Percentiles rank a stretch among this genome's conserved stretches.
Evolutionary conservation across 2,888 invertebrate genomes (phyloP).

Genomic region (Craniophora ligustri): DNA sequence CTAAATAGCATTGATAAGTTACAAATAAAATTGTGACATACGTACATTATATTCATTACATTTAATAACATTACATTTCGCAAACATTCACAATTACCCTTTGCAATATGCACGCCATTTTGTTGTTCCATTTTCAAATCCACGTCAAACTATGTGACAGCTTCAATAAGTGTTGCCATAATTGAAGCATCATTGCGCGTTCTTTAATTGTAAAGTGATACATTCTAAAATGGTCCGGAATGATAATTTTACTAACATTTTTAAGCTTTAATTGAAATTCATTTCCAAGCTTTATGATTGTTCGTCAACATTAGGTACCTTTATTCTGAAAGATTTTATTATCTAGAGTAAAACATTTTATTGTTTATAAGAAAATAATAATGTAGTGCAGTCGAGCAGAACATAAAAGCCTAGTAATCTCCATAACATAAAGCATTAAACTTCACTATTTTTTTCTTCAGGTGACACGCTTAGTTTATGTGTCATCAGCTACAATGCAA

Average conservation of each 20-base stretch:
- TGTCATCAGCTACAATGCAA: not conserved
- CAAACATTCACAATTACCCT: slow-evolving; percentile 19
- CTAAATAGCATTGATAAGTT: slow-evolving; percentile 38
- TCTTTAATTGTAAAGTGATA: not conserved
- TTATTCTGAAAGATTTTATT: slow-evolving; percentile 13
- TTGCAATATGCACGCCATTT: not conserved
- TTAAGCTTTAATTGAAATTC: not conserved
- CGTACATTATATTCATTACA: slow-evolving; percentile 13
- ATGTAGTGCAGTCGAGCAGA: slow-evolving; percentile 5
- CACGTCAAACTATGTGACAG: not conserved
- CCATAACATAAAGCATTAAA: slow-evolving; percentile 33
- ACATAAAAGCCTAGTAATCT: slow-evolving; percentile 46
- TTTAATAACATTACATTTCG: slow-evolving; percentile 23
- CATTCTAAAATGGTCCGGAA: too few relatives aligned
- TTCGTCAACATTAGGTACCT: slow-evolving; percentile 11
- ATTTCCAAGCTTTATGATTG: not conserved
- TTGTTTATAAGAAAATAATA: slow-evolving; percentile 30
- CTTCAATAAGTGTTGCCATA: slow-evolving; percentile 4
- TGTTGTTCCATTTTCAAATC: slow-evolving; percentile 10
- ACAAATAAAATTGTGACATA: slow-evolving; percentile 24
- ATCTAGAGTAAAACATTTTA: slow-evolving; percentile 11
- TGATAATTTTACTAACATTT: too few relatives aligned
- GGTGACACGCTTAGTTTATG: slow-evolving; percentile 13
- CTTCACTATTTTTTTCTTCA: slow-evolving; percentile 28
- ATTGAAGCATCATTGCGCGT: slow-evolving; percentile 2